phyloP scores from a whole-genome alignment of 2,888 invertebrate genomes.

The Hololepta plana region DNA sequence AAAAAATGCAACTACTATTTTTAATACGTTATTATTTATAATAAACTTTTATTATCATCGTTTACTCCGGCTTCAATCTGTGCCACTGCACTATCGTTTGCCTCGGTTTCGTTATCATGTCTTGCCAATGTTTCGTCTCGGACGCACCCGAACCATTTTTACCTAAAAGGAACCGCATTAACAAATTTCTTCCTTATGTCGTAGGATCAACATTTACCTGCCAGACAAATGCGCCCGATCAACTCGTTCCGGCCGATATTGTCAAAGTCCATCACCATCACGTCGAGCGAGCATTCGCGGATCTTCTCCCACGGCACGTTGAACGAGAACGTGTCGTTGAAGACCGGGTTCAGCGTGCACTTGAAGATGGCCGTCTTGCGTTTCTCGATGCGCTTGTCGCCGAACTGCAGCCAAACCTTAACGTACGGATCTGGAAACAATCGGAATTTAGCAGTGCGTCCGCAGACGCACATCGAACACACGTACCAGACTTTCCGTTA shows the following conservation, averaged over 20 bases:
- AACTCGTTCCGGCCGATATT: slow-evolving; percentile 87
- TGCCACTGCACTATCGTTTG: slow-evolving; percentile 96
- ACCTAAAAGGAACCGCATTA: too few species aligned
- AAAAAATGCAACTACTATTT: too few species aligned
- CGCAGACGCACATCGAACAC: neutral
- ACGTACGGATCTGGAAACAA: slow-evolving; percentile 79
- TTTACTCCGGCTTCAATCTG: slow-evolving; percentile 82
- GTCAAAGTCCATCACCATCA: slow-evolving; percentile 95
- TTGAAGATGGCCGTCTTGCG: slow-evolving; percentile 90
- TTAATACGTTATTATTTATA: neutral
- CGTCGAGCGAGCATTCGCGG: slow-evolving; percentile 81
- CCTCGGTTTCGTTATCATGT: slow-evolving; percentile 93
- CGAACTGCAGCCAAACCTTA: slow-evolving; percentile 94
- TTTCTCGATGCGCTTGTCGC: slow-evolving; percentile 87
- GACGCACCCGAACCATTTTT: slow-evolving; percentile 88
- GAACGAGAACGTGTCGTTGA: slow-evolving; percentile 91
- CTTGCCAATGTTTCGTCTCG: slow-evolving; percentile 96
- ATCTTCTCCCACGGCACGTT: slow-evolving; percentile 96
- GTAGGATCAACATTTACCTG: slow-evolving; percentile 38
- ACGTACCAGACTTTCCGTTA: slow-evolving; percentile 78
- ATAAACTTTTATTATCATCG: slow-evolving; percentile 2
- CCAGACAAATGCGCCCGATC: slow-evolving; percentile 81
- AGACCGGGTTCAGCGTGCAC: slow-evolving; percentile 86
- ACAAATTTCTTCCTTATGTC: slow-evolving; percentile 2
- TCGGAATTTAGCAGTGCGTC: slow-evolving; percentile 6